Evolutionary conservation across 2,113 vertebrate species (phyloP).

Genomic region (Ariopsis seemanni): DNA sequence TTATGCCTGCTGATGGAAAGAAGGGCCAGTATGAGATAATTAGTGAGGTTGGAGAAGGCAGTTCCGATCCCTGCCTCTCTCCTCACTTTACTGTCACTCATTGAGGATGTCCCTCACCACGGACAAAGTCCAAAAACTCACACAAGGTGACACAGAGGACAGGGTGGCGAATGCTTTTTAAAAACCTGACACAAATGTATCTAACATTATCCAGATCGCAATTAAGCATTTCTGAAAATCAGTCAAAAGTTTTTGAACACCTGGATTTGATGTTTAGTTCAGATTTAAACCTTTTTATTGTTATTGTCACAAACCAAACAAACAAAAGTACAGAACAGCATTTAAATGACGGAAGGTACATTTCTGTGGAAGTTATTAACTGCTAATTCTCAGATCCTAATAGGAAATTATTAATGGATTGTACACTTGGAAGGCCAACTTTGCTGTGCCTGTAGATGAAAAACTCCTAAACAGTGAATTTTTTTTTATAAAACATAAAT

Average conservation of each 20-base stretch:
- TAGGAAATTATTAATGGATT: neutral
- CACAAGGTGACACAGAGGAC: slow-evolving; percentile 11
- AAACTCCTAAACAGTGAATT: neutral
- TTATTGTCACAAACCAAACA: neutral
- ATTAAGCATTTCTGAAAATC: neutral
- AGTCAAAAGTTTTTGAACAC: neutral
- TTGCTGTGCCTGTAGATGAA: neutral
- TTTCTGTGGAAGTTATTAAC: neutral
- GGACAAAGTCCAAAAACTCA: slow-evolving; percentile 68
- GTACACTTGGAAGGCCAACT: neutral
- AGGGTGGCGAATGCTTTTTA: neutral
- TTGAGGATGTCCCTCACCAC: slow-evolving; percentile 61
- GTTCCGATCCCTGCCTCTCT: slow-evolving; percentile 75
- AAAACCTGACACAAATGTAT: neutral
- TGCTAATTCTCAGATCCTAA: neutral
- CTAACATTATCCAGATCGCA: neutral
- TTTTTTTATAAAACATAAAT: neutral
- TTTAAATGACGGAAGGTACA: neutral
- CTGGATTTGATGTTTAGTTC: neutral
- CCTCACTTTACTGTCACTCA: slow-evolving; percentile 68
- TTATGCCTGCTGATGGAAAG: slow-evolving; percentile 71
- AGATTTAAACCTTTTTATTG: neutral
- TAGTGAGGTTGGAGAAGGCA: slow-evolving; percentile 76
- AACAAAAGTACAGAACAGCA: neutral
- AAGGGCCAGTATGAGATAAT: slow-evolving; percentile 77